Evolutionary conservation across 2,888 invertebrate species (phyloP), one percentile per base, ranked within the genome.

Genomic region (Drosophila sordidula): DNA sequence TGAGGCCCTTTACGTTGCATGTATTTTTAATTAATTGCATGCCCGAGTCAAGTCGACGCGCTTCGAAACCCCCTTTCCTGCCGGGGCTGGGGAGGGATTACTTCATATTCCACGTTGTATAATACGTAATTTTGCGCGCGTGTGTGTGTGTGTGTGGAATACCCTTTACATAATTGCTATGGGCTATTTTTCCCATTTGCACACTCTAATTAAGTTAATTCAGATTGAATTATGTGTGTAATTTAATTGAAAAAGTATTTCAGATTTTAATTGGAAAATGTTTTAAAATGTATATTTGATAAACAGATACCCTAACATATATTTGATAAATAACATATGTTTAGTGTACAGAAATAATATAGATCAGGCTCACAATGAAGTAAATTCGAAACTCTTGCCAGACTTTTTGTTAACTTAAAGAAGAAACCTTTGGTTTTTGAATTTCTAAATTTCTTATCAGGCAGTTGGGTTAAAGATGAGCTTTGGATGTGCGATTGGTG

Each of bases 1-100:
- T 74, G 78, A 64, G 70, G 70, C 79, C 69, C 58, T 76, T 68
- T 70, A 70, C 78, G 81, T 71, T 83, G 80, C 85, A 87, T 87
- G 88, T 78, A 87, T 88, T 87, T 87, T 88, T 87, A 87, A 88
- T 87, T 87, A 88, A 87, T 86, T 84, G 88, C 85, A 78, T 75
- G 83, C 71, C 68, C 70, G 59, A 69, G 64, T 56, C 65, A 70
- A 76, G 62, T 52, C 62, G 65, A 56, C 75, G 75, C 59, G 70
- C 65, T 34, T 52, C 65, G 47, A 42, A 47, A 42, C 41, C 36
- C 36, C 29, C 8, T 29, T 29, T 41, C 29, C 46, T 47, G 54
- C n/a, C 11, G n/a, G 14, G 12, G 18, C 9, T 6, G 25, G 1
- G 34, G 4, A 18, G 25, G 32, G 57, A 59, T 18, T 26, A 36